Evolutionary conservation across 2,113 vertebrate genomes (phyloP).

Genomic region (Petaurus breviceps): DNA sequence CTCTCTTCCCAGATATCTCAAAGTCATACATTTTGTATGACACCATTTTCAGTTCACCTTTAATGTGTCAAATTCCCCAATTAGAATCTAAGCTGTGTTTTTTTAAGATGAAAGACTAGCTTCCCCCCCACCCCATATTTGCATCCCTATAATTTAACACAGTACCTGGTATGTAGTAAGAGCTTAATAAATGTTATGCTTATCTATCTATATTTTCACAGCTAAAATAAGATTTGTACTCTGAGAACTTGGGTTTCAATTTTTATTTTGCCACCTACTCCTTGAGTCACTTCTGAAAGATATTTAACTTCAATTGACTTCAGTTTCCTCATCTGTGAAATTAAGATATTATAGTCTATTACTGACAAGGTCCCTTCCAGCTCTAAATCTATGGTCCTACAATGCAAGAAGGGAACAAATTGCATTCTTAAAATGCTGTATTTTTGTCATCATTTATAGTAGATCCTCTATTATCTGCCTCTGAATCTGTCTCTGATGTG

Average conservation of each 20-base stretch:
- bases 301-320: not conserved
- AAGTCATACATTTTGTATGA: not conserved
- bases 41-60: not conserved
- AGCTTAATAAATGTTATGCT: not conserved
- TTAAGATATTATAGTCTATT: not conserved
- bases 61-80: not conserved
- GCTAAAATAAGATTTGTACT: not conserved
- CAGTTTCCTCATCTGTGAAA: not conserved
- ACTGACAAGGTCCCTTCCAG: too few species aligned
- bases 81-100: not conserved
- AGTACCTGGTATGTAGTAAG: not conserved
- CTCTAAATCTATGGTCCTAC: not conserved
- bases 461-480: not conserved
- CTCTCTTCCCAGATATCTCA: not conserved
- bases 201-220: not conserved
- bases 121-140: too few species aligned
- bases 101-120: not conserved
- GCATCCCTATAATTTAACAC: not conserved
- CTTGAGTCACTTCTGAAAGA: not conserved
- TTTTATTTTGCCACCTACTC: not conserved
- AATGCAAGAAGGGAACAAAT: not conserved
- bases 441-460: not conserved
- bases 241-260: not conserved
- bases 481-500: not conserved
- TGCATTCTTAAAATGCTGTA: not conserved